A percentile compares a stretch with the other conserved stretches of the same genome.
phyloP scores from a whole-genome alignment of 2,888 invertebrate genomes.

The Drosophila tanythrix region DNA sequence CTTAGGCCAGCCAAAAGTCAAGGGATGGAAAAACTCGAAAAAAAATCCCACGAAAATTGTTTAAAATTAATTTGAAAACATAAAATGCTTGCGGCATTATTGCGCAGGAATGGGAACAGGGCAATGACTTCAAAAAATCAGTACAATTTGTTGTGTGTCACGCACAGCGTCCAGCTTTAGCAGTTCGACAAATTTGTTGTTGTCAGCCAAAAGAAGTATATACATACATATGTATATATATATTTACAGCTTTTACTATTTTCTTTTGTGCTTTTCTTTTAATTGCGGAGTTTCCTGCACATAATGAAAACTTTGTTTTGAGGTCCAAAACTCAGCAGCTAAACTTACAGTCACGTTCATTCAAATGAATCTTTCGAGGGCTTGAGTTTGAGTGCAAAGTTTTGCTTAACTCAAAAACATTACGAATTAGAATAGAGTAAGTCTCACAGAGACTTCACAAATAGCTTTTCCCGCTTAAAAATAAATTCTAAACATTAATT shows the following conservation, averaged over 20 bases:
- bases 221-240: background rate
- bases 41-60: slow-evolving; percentile 38
- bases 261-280: slow-evolving; percentile 10
- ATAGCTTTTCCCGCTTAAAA: background rate
- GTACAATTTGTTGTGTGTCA: slow-evolving; percentile 63
- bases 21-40: slow-evolving; percentile 2
- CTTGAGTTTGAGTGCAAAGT: background rate
- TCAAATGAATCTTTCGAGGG: background rate
- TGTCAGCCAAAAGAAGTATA: background rate
- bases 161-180: slow-evolving; percentile 46
- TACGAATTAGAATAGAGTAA: background rate
- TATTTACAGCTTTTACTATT: slow-evolving; percentile 15
- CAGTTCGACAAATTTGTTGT: slow-evolving; percentile 34
- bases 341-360: slow-evolving; percentile 5
- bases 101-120: background rate
- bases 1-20: slow-evolving; percentile 40
- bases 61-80: slow-evolving; percentile 67
- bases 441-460: background rate
- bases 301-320: slow-evolving; percentile 45
- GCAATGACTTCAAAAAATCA: slow-evolving; percentile 1
- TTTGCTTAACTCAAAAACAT: slow-evolving; percentile 1
- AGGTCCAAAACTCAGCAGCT: slow-evolving; percentile 11
- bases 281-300: slow-evolving; percentile 34
- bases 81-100: slow-evolving; percentile 33
- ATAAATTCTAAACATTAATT: background rate